Conservation (phyloP, 2,113 vertebrate genomes). For the Zingel zingel region DNA sequence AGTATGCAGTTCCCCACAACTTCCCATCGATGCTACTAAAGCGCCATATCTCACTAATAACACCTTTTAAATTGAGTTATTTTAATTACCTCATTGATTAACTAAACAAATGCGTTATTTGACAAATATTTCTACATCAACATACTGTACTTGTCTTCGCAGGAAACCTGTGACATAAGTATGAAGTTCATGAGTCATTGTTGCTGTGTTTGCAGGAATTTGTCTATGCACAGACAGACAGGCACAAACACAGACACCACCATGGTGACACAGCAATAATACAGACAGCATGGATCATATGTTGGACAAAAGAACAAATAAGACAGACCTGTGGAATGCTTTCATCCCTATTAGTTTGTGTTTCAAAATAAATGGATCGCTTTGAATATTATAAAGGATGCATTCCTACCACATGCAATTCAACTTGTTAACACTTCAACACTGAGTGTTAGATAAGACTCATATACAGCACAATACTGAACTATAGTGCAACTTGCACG, state of each 20-base stretch:
- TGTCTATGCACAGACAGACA: conserved; percentile 34
- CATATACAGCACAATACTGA: no score
- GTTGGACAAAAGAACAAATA: conserved; percentile 3
- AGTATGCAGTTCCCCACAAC: not conserved
- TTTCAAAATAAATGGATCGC: conserved; percentile 5
- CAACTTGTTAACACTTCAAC: no score
- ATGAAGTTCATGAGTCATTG: conserved; percentile 47
- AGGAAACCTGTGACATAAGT: conserved; percentile 37
- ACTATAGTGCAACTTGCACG: no score
- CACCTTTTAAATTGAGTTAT: not conserved
- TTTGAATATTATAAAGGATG: not conserved
- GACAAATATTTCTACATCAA: conserved; percentile 16
- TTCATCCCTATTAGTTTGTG: conserved; percentile 19
- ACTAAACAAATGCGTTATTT: not conserved
- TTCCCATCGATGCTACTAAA: not conserved
- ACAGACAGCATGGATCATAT: conserved; percentile 30
- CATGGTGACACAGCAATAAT: conserved; percentile 62
- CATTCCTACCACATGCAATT: no score
- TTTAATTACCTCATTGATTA: not conserved
- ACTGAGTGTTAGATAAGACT: no score
- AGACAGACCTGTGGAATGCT: conserved; percentile 9
- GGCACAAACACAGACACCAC: conserved; percentile 53
- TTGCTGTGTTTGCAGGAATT: conserved; percentile 48
- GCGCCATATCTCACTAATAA: not conserved
- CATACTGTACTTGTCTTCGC: conserved; percentile 19